Conservation (phyloP, 2,888 invertebrate species). For the Spilosoma lubricipeda region DNA sequence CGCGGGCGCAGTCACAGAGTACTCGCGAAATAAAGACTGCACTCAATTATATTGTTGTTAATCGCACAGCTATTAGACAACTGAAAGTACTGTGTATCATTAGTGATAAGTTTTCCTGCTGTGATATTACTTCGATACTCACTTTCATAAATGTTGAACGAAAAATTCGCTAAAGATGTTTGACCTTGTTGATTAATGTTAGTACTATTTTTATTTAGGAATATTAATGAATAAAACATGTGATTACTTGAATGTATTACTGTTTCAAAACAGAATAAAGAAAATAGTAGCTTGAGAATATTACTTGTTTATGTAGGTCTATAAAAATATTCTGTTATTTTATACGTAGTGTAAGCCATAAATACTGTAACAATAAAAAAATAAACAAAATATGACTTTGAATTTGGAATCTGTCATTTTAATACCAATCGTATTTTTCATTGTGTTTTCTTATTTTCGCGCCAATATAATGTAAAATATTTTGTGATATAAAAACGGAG, state of each 20-base stretch:
- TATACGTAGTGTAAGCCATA: too few relatives aligned
- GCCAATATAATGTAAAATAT: too few relatives aligned
- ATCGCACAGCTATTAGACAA: conserved; percentile 31
- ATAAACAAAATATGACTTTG: too few relatives aligned
- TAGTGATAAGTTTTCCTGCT: conserved; percentile 24
- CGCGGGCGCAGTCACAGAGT: conserved; percentile 22
- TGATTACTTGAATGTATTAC: not conserved
- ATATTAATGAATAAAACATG: not conserved
- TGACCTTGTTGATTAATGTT: not conserved
- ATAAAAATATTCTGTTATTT: too few relatives aligned
- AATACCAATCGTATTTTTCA: too few relatives aligned
- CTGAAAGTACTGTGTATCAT: conserved; percentile 36
- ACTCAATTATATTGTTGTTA: conserved; percentile 41
- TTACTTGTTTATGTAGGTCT: too few relatives aligned
- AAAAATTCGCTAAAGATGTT: not conserved
- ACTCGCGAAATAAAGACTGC: conserved; percentile 34
- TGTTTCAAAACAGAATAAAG: too few relatives aligned
- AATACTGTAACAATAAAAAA: too few relatives aligned
- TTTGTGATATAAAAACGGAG: too few relatives aligned
- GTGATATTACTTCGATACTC: conserved; percentile 14
- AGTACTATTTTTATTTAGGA: not conserved
- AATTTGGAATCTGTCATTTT: too few relatives aligned
- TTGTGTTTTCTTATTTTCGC: too few relatives aligned
- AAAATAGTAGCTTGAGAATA: too few relatives aligned
- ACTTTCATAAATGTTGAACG: not conserved